Base-by-base conservation (phyloP, 2,113 vertebrate genomes). In the Pangasianodon hypophthalmus region DNA sequence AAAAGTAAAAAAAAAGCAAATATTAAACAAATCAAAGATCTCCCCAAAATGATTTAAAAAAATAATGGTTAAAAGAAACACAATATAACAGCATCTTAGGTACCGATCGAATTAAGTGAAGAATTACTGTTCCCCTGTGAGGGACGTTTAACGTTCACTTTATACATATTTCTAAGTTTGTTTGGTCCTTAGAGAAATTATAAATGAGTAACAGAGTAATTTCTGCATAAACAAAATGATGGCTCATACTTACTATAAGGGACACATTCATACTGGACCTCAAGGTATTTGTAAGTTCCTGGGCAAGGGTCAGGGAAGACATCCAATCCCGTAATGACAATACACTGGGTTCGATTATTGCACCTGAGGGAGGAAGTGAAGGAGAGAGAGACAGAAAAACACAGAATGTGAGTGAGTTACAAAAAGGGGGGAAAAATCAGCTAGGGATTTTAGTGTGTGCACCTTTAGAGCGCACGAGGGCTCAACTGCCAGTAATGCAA, bases 211-310 rank as follows among this genome's bases (percentile, higher is more conserved):
- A 62, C 21, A 50, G n/a, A n/a, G n/a, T n/a, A n/a, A n/a, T 84
- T 50, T 81, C 19, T 60, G 48, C 58, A 84, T 75, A 71, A 79
- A 73, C 46, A 85, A 87, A 89, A 91, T 50, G 73, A 93, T 88
- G 94, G 93, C 67, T 94, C 92, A 94, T 97, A 99, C 98, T 99
- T 98, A 99, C 98, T 99, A 95, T 99, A 99, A 96, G 98, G 98
- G 92, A 99, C 98, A 97, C 98, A 99, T 96, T 99, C 98, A 97
- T 99, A 99, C 92, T 99, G 98, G 97, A 99, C 98, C 97, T 99
- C 98, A 96, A 99, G 97, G 90, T 99, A 99, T 94, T 99, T 99
- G 96, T 99, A 99, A 85, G 98, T 99, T 93, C 98, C 98, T 29
- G 98, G 98, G 95, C 98, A 99, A 90, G 98, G 98, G 96, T 99